These are phyloP conservation scores for Paradisaea rubra DNA, from an alignment of 2,113 vertebrate species.

Conservation along the genomic window DNA sequence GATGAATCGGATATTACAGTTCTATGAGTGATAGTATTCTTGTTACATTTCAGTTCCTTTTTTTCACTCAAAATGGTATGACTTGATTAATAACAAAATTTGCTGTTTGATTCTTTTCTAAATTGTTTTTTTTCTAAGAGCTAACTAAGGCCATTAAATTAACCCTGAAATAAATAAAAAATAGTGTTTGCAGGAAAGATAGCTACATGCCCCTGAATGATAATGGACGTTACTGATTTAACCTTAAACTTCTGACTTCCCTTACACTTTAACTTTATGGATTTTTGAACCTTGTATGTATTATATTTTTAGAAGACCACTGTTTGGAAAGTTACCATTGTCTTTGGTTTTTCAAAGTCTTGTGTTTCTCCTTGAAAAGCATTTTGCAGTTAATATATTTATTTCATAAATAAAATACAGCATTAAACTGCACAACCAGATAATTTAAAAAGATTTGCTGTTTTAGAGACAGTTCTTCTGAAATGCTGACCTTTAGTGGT, in stretches of 20 bases:
- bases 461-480: background rate
- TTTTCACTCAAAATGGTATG: background rate
- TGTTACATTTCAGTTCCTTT: background rate
- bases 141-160: background rate
- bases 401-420: background rate
- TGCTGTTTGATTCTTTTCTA: background rate
- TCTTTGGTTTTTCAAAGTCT: background rate
- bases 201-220: accelerated
- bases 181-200: background rate
- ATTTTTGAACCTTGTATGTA: background rate
- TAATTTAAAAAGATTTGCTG: background rate
- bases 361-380: background rate
- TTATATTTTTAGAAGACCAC: background rate
- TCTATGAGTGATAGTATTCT: background rate
- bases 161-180: background rate
- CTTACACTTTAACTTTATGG: background rate
- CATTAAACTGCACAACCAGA: background rate
- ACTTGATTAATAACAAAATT: background rate
- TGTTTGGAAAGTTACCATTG: background rate
- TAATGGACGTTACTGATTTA: background rate
- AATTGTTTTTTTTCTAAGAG: background rate
- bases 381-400: background rate
- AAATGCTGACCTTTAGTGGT: background rate
- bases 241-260: background rate
- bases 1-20: background rate